Evolutionary conservation across 2,113 vertebrate genomes (phyloP).

Genomic region (Microcebus murinus): DNA sequence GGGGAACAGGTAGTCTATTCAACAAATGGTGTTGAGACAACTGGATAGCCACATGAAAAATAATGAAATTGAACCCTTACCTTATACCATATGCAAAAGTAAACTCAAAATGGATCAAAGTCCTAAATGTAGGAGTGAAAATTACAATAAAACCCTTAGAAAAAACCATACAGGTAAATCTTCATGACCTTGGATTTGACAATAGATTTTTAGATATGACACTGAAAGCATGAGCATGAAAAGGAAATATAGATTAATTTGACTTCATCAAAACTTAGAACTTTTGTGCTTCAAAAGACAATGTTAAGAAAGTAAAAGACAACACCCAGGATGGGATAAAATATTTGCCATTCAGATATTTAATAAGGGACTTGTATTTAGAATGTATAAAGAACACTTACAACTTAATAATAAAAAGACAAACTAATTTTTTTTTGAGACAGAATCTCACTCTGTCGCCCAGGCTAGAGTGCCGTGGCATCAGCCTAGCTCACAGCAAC

Average conservation of each 20-base stretch:
- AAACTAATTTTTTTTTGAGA: neutral
- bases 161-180: neutral
- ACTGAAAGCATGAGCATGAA: neutral
- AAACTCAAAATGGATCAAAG: conserved; percentile 35
- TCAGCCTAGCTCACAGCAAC: too few species aligned
- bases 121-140: neutral
- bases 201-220: neutral
- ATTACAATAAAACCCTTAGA: conserved; percentile 1
- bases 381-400: neutral
- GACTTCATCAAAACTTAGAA: neutral
- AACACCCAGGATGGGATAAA: neutral
- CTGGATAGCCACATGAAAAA: neutral
- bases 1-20: neutral
- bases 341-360: neutral
- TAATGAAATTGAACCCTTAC: neutral
- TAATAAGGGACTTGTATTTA: neutral
- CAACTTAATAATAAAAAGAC: neutral
- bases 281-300: neutral
- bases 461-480: too few species aligned
- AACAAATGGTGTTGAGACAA: neutral
- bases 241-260: neutral
- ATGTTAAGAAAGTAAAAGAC: neutral
- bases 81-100: neutral
- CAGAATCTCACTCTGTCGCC: too few species aligned
- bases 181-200: neutral